Conservation (phyloP, 1,140 invertebrate genomes). For the Bombus sylvicola region DNA sequence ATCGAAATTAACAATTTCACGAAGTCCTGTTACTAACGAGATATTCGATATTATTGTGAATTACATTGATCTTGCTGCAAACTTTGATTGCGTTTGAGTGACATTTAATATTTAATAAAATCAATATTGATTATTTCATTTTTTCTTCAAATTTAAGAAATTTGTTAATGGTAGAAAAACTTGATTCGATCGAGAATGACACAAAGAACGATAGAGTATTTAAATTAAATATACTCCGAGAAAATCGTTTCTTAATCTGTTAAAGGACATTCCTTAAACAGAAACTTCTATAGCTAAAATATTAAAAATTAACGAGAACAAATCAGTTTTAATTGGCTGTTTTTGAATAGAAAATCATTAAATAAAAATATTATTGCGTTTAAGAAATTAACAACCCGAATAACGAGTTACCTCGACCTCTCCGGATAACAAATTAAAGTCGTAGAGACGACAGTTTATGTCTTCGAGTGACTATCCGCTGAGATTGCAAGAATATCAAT, state of each 20-base stretch:
- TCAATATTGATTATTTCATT: neutral
- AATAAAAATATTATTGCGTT: neutral
- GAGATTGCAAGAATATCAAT: neutral
- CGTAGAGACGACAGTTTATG: neutral
- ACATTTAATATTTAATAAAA: no score
- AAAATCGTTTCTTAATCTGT: no score
- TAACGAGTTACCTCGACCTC: neutral
- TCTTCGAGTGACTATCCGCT: no score
- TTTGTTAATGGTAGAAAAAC: neutral
- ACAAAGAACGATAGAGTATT: neutral
- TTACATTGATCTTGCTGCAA: no score
- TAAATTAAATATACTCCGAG: no score
- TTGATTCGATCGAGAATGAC: no score
- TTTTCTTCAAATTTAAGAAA: neutral
- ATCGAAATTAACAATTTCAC: no score
- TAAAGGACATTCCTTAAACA: neutral
- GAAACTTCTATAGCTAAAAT: neutral
- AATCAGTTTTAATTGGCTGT: neutral
- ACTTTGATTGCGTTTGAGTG: no score
- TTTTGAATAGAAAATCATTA: no score
- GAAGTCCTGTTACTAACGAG: no score
- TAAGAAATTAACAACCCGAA: neutral
- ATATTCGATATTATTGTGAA: no score
- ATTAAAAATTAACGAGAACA: neutral
- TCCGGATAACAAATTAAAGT: neutral